Conservation (phyloP, 1,140 invertebrate genomes). For the Megalonaias nervosa region DNA sequence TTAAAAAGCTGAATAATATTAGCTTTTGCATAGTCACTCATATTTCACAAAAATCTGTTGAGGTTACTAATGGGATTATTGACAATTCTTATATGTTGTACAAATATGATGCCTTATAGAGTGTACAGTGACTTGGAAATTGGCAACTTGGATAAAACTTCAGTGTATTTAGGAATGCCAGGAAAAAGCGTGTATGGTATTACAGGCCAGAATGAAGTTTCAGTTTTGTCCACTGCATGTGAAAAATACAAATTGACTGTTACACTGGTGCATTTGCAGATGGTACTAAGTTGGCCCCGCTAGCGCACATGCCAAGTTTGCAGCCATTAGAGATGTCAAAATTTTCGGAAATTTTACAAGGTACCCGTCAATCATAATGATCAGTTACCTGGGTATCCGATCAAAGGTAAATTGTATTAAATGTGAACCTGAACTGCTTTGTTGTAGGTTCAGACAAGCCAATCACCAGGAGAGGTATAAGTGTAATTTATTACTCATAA, state of each 20-base stretch:
- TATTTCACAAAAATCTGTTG: background rate
- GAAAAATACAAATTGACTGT: conserved; percentile 33
- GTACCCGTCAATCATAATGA: too few relatives aligned
- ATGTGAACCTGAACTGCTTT: too few relatives aligned
- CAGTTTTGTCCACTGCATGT: conserved; percentile 6
- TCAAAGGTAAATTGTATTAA: too few relatives aligned
- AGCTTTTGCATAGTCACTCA: conserved; percentile 6
- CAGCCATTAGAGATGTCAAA: too few relatives aligned
- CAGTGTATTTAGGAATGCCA: conserved; percentile 24
- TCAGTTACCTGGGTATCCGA: too few relatives aligned
- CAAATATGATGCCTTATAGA: background rate
- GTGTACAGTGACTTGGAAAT: background rate
- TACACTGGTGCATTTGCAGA: conserved; percentile 13
- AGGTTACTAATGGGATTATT: background rate
- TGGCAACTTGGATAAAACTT: conserved; percentile 28
- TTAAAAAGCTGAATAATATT: conserved; percentile 4
- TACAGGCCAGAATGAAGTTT: conserved; percentile 2
- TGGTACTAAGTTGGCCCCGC: conserved; percentile 22
- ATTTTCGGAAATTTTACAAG: too few relatives aligned
- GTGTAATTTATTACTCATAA: too few relatives aligned
- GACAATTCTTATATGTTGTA: conserved; percentile 7
- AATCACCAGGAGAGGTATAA: too few relatives aligned
- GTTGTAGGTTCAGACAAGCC: too few relatives aligned
- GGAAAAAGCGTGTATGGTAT: conserved; percentile 1
- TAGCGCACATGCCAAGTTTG: conserved; percentile 14